Base-by-base conservation (phyloP, 2,888 invertebrate genomes). In the Hemistola chrysoprasaria region DNA sequence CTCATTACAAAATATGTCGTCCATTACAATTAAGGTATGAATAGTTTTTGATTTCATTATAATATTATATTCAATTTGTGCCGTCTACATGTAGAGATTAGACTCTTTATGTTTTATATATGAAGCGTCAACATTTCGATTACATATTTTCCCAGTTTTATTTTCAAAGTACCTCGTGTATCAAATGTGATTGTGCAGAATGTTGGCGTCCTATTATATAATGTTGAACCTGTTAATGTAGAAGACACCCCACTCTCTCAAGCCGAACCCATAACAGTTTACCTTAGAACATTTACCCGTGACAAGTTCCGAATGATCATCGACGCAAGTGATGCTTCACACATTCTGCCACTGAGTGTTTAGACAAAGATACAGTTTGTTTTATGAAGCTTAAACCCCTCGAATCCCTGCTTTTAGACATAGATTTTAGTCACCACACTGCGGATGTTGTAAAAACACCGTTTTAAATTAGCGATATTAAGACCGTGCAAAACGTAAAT, bases 211-310 rank as follows among this genome's bases (percentile, higher is more conserved):
- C 50, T 53, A 44, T 38, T 50, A 52, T 55, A 48, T 60, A 59
- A 52, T 59, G 58, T 68, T 69, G 66, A 62, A 54, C 70, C 64
- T 64, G 57, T 64, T 61, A 69, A 57, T 51, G 70, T 80, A 82
- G 83, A 65, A 72, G 78, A 84, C 76, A 72, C 73, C 84, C 82
- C 80, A 77, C 78, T 84, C 84, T 86, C 84, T 87, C 64, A 82
- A 86, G 86, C 87, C 87, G 87, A 87, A 88, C 87, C 88, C 86
- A 66, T 83, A 84, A 84, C 84, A 80, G 73, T 69, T 62, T 71
- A 70, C 68, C 71, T 61, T 68, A 60, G 40, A 62, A 63, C 63
- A 54, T 59, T 69, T 70, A 69, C 61, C 65, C 60, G 44, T 38
- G 63, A 67, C 67, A 61, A 70, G 62, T 67, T 68, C 70, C 76